Conservation (phyloP, 2,888 invertebrate genomes). For the Mylabris sibirica region DNA sequence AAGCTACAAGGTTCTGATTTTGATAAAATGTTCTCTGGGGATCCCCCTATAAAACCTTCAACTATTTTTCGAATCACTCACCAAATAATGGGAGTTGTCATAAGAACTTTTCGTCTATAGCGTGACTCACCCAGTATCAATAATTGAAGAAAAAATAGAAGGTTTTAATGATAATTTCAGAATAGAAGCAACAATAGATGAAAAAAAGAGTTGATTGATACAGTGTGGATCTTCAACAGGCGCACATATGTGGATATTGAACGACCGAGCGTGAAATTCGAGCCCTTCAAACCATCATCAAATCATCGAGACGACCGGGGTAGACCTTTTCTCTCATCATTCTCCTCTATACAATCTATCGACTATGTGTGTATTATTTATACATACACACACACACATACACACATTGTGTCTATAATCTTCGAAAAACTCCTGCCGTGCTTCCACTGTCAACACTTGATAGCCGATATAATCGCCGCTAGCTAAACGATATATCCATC, state of each 20-base stretch:
- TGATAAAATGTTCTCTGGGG: no score
- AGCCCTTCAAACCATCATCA: constrained; percentile 32
- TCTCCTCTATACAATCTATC: no score
- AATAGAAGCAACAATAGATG: no score
- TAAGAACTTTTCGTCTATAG: no score
- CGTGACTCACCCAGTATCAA: constrained; percentile 16
- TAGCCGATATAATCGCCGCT: constrained; percentile 52
- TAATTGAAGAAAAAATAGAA: constrained; percentile 5
- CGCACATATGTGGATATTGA: constrained; percentile 30
- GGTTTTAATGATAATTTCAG: no score
- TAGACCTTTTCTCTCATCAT: neutral
- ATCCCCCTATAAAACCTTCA: no score
- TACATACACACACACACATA: no score
- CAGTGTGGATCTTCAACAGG: constrained; percentile 9
- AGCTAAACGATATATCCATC: constrained; percentile 46
- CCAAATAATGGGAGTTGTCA: no score
- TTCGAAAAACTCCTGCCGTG: constrained; percentile 44
- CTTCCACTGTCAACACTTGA: constrained; percentile 53
- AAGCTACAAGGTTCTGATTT: no score
- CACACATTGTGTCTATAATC: constrained; percentile 45
- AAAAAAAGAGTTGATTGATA: constrained; percentile 18
- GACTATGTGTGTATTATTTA: no score
- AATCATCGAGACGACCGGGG: neutral
- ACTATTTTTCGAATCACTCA: no score
- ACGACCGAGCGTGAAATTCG: constrained; percentile 42